A percentile compares a stretch with the other conserved stretches of the same genome.
Evolutionary conservation across 1,140 invertebrate species (phyloP).

Genomic region (Dendrolimus kikuchii): DNA sequence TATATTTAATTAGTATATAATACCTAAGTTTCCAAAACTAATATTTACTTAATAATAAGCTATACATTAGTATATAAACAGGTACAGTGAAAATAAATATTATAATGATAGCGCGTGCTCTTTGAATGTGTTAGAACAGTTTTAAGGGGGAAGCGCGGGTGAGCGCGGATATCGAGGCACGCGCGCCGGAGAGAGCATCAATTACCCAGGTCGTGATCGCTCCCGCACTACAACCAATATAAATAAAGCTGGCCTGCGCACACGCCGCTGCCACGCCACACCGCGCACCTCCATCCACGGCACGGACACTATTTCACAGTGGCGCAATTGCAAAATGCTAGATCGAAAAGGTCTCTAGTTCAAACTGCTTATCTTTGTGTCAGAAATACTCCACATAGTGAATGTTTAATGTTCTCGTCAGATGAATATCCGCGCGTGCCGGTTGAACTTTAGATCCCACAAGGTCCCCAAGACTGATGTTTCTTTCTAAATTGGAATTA

Average conservation of each 20-base stretch:
- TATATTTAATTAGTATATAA: no score
- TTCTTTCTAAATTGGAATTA: no score
- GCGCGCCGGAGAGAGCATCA: slow-evolving; percentile 52
- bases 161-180: slow-evolving; percentile 23
- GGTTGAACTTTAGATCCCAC: slow-evolving; percentile 18
- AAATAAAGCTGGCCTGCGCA: slow-evolving; percentile 43
- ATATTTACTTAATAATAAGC: no score
- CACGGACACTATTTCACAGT: slow-evolving; percentile 34
- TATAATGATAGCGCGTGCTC: slow-evolving; percentile 28
- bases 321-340: slow-evolving; percentile 59
- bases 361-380: slow-evolving; percentile 45
- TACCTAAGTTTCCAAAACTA: no score
- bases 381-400: slow-evolving; percentile 29
- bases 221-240: slow-evolving; percentile 57
- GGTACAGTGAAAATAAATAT: no score
- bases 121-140: slow-evolving; percentile 29
- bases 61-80: no score
- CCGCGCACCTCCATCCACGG: slow-evolving; percentile 19
- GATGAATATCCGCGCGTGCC: slow-evolving; percentile 21
- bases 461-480: slow-evolving; percentile 10
- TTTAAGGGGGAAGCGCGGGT: slow-evolving; percentile 38
- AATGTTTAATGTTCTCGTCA: slow-evolving; percentile 17
- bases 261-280: slow-evolving; percentile 13
- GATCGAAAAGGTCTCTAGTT: slow-evolving; percentile 54
- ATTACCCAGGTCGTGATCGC: slow-evolving; percentile 63